Conservation (phyloP, 1,140 invertebrate species). For the Camponotus vicinus region DNA sequence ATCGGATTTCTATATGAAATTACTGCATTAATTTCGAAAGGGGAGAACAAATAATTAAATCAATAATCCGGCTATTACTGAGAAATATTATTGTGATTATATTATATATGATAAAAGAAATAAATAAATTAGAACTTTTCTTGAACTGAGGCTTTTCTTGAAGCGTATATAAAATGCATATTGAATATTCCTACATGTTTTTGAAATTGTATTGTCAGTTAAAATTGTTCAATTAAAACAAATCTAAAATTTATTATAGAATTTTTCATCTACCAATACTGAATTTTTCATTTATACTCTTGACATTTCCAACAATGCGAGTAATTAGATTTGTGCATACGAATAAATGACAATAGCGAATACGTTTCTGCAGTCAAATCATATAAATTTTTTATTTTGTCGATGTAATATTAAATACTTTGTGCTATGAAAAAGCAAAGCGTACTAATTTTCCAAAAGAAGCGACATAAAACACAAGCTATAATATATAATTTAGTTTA, state of each 20-base stretch:
- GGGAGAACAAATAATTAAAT: background rate
- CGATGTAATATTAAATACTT: constrained; percentile 43
- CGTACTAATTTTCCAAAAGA: constrained; percentile 31
- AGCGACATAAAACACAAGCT: constrained; percentile 11
- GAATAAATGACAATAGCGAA: constrained; percentile 3
- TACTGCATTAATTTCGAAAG: background rate
- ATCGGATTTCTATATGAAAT: background rate
- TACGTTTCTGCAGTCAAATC: constrained; percentile 29
- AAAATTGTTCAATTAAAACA: background rate
- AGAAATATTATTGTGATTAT: background rate
- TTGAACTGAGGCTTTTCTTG: background rate
- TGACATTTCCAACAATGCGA: constrained; percentile 26
- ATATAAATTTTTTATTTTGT: constrained; percentile 47
- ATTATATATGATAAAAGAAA: background rate
- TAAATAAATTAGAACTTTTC: background rate
- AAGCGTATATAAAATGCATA: too few species aligned
- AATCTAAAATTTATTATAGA: constrained; percentile 14
- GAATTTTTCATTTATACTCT: constrained; percentile 27
- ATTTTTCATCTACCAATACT: constrained; percentile 18
- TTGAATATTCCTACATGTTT: background rate
- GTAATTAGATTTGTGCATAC: constrained; percentile 32
- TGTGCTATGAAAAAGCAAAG: background rate
- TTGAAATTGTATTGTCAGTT: background rate
- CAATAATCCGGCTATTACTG: background rate
- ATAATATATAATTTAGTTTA: constrained; percentile 30